Evolutionary conservation across 1,140 invertebrate genomes (phyloP).

Genomic region (Brachystomella parvula): DNA sequence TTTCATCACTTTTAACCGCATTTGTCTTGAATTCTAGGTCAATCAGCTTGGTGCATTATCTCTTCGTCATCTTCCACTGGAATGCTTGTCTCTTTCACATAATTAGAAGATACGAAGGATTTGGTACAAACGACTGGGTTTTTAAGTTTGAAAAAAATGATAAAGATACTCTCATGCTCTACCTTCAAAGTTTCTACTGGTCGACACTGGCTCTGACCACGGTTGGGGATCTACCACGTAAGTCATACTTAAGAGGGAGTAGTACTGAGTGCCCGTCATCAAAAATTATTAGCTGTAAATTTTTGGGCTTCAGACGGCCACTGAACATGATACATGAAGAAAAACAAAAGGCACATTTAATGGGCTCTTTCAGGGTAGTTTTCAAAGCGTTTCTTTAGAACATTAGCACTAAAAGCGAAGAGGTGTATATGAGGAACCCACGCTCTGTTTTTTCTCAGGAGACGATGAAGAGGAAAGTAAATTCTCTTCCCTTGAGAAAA

Average conservation of each 20-base stretch:
- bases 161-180: conserved; percentile 83
- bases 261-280: neutral
- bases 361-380: no score
- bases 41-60: conserved; percentile 84
- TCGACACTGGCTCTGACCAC: conserved; percentile 91
- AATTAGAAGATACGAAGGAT: conserved; percentile 87
- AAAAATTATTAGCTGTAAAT: no score
- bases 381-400: no score
- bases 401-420: neutral
- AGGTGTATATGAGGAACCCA: neutral
- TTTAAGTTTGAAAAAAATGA: conserved; percentile 58
- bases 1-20: no score
- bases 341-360: no score
- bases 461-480: neutral
- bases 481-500: neutral
- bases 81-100: conserved; percentile 96
- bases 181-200: conserved; percentile 97
- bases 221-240: conserved; percentile 59
- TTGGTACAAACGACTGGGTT: conserved; percentile 84
- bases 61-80: conserved; percentile 98
- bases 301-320: conserved; percentile 26
- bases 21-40: no score
- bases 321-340: neutral
- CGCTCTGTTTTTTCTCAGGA: no score
- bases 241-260: neutral